Conservation (phyloP, 2,888 invertebrate genomes). For the Lycia hirtaria region DNA sequence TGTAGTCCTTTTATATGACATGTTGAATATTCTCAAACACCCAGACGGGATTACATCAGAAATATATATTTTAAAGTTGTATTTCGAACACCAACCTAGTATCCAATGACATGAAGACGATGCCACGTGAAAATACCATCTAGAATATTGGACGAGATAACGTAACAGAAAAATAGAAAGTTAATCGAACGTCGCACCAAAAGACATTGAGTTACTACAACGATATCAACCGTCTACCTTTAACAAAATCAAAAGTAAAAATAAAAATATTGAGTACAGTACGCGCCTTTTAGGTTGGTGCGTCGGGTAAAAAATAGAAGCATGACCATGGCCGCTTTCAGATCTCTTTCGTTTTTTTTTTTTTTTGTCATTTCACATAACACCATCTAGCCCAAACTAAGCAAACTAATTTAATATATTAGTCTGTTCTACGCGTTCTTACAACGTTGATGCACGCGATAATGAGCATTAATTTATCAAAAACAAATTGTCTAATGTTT, state of each 20-base stretch:
- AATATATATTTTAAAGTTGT: neutral
- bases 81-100: neutral
- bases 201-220: constrained; percentile 56
- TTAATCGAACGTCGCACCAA: constrained; percentile 57
- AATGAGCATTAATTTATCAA: no score
- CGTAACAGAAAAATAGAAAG: constrained; percentile 47
- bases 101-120: constrained; percentile 1
- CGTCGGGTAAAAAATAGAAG: no score
- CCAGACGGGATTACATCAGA: constrained; percentile 1
- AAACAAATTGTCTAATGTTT: no score
- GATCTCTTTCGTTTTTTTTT: no score
- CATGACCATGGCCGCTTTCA: no score
- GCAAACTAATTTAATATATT: no score
- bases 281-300: no score
- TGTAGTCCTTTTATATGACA: no score
- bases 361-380: no score
- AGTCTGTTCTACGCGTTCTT: no score
- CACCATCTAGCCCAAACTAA: no score
- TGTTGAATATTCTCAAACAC: neutral
- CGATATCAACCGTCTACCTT: constrained; percentile 51
- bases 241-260: constrained; percentile 63
- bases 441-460: no score
- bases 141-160: constrained; percentile 39
- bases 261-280: constrained; percentile 57
- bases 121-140: constrained; percentile 35